Conservation (phyloP, 2,888 invertebrate genomes). For the Caenorhabditis sinica region DNA sequence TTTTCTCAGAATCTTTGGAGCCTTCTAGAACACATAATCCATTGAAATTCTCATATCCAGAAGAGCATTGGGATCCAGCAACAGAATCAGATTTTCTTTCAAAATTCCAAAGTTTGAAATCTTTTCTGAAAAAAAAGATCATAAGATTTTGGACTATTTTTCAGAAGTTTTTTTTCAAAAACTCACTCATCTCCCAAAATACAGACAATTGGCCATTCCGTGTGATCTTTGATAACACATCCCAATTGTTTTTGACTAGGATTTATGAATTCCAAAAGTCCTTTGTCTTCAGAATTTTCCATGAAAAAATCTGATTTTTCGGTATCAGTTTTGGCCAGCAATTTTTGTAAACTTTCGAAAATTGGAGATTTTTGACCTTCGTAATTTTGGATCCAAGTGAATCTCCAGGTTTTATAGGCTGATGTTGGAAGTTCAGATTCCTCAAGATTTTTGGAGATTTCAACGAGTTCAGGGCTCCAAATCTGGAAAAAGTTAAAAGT, state of each 20-base stretch:
- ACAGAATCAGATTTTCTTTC: not conserved
- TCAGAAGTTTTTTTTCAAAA: too few relatives aligned
- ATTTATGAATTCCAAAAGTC: not conserved
- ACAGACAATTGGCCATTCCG: not conserved
- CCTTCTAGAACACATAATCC: conserved; percentile 5
- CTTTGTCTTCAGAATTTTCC: not conserved
- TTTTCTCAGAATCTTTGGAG: not conserved
- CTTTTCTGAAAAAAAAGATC: not conserved
- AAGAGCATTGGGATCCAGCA: not conserved
- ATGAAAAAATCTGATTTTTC: not conserved
- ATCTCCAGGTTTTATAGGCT: not conserved
- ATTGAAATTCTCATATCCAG: not conserved
- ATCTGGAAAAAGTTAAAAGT: not conserved
- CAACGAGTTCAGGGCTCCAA: not conserved
- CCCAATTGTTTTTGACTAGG: not conserved
- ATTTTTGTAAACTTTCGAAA: not conserved
- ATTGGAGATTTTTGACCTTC: not conserved
- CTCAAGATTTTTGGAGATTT: not conserved
- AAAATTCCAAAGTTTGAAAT: not conserved
- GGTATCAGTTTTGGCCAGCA: not conserved
- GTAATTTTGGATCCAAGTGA: not conserved
- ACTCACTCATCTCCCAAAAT: not conserved
- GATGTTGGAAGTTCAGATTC: too few relatives aligned
- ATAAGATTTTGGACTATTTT: too few relatives aligned
- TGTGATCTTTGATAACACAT: not conserved